Conservation (phyloP, 2,113 vertebrate genomes). For the Gymnocephalus cernua region DNA sequence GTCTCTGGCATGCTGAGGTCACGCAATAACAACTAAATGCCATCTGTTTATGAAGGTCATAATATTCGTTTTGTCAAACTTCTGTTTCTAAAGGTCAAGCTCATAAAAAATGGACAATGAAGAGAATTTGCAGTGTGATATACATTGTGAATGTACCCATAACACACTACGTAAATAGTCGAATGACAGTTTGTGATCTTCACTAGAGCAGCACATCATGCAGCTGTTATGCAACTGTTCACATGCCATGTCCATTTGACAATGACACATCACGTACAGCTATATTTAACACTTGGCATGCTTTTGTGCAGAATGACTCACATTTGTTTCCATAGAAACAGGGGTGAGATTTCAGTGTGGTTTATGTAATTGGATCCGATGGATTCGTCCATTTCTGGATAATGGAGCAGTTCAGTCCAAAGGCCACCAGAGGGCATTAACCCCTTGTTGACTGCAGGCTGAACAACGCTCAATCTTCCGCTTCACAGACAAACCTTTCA, state of each 20-base stretch:
- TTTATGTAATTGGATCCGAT: slow-evolving; percentile 69
- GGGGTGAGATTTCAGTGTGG: slow-evolving; percentile 49
- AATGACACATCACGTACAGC: slow-evolving; percentile 64
- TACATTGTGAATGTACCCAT: neutral
- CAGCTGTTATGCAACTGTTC: slow-evolving; percentile 66
- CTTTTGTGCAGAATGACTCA: slow-evolving; percentile 61
- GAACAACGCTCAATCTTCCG: neutral
- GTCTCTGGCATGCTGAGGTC: neutral
- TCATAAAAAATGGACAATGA: neutral
- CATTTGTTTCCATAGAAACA: slow-evolving; percentile 76
- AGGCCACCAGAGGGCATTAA: slow-evolving; percentile 67
- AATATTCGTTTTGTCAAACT: neutral
- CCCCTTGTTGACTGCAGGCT: slow-evolving; percentile 30
- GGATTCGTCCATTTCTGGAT: slow-evolving; percentile 59
- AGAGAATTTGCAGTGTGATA: neutral
- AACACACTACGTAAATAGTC: slow-evolving; percentile 12
- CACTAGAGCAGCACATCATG: slow-evolving; percentile 15
- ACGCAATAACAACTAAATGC: neutral
- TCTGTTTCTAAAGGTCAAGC: neutral
- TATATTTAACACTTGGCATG: slow-evolving; percentile 71
- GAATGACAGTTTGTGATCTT: neutral
- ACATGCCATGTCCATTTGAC: slow-evolving; percentile 55
- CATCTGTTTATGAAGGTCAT: neutral
- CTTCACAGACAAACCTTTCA: slow-evolving; percentile 13
- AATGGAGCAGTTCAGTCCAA: slow-evolving; percentile 50